phyloP scores from a whole-genome alignment of 2,888 invertebrate genomes.

The Pandemis heparana region DNA sequence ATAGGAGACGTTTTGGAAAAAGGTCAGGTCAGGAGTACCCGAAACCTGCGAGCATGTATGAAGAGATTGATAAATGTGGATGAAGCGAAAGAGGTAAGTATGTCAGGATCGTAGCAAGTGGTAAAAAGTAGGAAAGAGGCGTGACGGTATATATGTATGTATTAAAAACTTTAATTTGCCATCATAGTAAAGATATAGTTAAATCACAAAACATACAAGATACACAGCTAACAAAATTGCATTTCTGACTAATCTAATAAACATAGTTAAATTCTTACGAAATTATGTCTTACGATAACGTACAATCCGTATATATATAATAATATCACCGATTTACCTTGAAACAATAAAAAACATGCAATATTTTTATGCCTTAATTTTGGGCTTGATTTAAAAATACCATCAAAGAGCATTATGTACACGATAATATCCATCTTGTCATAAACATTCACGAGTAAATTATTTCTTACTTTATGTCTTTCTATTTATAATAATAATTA shows the following conservation, averaged over 20 bases:
- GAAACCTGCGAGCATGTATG: too few relatives aligned
- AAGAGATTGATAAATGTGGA: too few relatives aligned
- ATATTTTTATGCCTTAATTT: conserved; percentile 31
- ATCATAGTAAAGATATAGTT: conserved; percentile 20
- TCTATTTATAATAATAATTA: conserved; percentile 61
- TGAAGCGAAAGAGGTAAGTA: too few relatives aligned
- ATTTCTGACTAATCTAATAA: conserved; percentile 31
- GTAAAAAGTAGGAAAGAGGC: too few relatives aligned
- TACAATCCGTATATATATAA: conserved; percentile 40
- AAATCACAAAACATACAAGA: conserved; percentile 24
- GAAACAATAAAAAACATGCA: conserved; percentile 33
- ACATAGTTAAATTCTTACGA: conserved; percentile 35
- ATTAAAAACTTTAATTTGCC: neutral
- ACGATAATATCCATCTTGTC: conserved; percentile 78
- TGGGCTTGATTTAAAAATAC: conserved; percentile 45
- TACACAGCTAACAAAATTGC: conserved; percentile 35
- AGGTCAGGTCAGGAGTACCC: too few relatives aligned
- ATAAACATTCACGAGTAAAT: conserved; percentile 73
- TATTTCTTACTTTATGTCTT: conserved; percentile 73
- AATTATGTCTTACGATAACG: conserved; percentile 33
- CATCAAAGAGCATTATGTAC: conserved; percentile 64
- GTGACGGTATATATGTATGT: too few relatives aligned
- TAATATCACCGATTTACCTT: conserved; percentile 43
- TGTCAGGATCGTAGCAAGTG: too few relatives aligned
- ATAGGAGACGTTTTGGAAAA: too few relatives aligned